Evolutionary conservation across 2,888 invertebrate species (phyloP).

Genomic region (Linnaemya tessellans): DNA sequence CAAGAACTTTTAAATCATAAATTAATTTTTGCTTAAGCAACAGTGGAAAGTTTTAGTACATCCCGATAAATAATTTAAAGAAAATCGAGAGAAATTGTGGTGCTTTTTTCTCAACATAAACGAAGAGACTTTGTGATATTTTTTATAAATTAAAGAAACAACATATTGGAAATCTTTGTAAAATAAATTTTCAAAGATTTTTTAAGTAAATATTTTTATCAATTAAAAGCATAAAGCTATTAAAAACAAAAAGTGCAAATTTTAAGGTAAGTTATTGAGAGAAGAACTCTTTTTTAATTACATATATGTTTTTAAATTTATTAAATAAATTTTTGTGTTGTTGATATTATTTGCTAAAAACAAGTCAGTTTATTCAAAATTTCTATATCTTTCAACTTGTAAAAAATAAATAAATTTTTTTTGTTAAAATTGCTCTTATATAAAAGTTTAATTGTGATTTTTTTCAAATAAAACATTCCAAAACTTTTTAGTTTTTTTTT

Average conservation of each 20-base stretch:
- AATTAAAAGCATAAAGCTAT: slow-evolving; percentile 42
- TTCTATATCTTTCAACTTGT: too few species aligned
- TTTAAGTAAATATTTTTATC: slow-evolving; percentile 41
- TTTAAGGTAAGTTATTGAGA: slow-evolving; percentile 68
- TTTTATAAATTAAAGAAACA: slow-evolving; percentile 46
- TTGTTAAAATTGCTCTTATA: too few species aligned
- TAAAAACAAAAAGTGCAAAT: slow-evolving; percentile 65
- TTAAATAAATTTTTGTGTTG: neutral
- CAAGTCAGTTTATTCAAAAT: too few species aligned
- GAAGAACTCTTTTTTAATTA: neutral
- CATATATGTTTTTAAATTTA: neutral
- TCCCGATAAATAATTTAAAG: slow-evolving; percentile 22
- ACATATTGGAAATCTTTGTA: slow-evolving; percentile 61
- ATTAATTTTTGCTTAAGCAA: slow-evolving; percentile 30
- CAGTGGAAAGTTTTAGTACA: slow-evolving; percentile 45
- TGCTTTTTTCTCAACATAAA: slow-evolving; percentile 38
- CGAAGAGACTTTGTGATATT: slow-evolving; percentile 67
- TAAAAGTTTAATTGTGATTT: too few species aligned
- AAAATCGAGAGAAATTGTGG: slow-evolving; percentile 49
- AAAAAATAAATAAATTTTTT: too few species aligned
- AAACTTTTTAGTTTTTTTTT: too few species aligned
- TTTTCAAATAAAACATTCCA: too few species aligned
- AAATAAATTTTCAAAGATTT: slow-evolving; percentile 52
- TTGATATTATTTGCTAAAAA: too few species aligned
- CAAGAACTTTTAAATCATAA: slow-evolving; percentile 37